Base-by-base conservation (phyloP, 2,888 invertebrate genomes). In the Drosophila mettleri region DNA sequence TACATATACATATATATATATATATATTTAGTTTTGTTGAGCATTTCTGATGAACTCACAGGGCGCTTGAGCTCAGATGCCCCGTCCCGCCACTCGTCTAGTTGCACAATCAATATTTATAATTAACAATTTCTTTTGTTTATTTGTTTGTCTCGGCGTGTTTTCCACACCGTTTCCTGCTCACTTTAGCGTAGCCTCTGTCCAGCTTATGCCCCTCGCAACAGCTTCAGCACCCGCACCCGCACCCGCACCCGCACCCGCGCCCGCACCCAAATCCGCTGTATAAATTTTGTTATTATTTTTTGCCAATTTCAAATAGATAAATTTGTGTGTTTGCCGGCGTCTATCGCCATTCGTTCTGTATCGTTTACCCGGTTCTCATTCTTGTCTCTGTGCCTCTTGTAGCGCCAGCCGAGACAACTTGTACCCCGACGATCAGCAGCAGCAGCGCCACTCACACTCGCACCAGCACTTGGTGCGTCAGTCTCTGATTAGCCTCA, bases 401-500 rank as follows among this genome's bases (percentile, higher is more conserved):
- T 78, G 66, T 89, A 91, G 90, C 82, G 90, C 91, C 88, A 92
- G 91, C 88, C 88, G 91, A 87, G 91, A 91, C 89, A 91, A 91
- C 88, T 90, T 90, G 85, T 90, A 82, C 88, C 90, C 85, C 68
- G 87, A 82, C 77, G 87, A 89, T 67, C 86, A 86, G 72, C 89
- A 86, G 52, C 90, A 86, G 51, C 90, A 91, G 53, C 84, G 86
- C 38, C 90, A 91, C 73, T 90, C 88, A 68, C 86, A 90, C 62
- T 91, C 90, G 72, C 91, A 89, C 78, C 92, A 91, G 81, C 88
- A 91, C 73, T 88, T 91, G 86, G 89, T 90, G 80, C 92, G 91
- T 60, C 92, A 92, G 91, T 92, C 92, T 82, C 86, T 92, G 87
- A 84, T 91, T 86, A 92, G 92, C 90, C 91, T 92, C 66, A 90